A percentile compares a stretch with the other conserved stretches of the same genome.
Conservation (phyloP, 1,140 invertebrate genomes). For the Halictus rubicundus region DNA sequence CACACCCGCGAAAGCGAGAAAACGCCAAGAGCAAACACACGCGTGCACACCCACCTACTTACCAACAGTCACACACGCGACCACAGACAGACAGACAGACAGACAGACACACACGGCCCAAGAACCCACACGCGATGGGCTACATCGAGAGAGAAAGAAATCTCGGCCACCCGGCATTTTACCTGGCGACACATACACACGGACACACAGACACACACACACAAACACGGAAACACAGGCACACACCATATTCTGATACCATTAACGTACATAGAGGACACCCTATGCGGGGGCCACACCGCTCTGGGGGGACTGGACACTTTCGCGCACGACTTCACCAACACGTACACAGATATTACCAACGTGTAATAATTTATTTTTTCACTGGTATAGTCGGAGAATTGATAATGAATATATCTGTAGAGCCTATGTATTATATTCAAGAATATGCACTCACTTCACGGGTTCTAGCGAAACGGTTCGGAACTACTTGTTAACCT, state of each 20-base stretch:
- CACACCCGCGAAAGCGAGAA: constrained; percentile 31
- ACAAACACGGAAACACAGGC: constrained; percentile 22
- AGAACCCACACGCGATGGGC: not conserved
- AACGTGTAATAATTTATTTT: constrained; percentile 81
- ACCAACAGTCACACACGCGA: not conserved
- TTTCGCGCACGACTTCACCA: constrained; percentile 50
- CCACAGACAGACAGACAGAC: not conserved
- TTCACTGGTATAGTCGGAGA: constrained; percentile 80
- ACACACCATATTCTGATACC: no score
- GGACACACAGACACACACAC: constrained; percentile 17
- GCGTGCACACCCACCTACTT: not conserved
- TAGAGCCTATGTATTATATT: constrained; percentile 80
- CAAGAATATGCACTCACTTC: constrained; percentile 75
- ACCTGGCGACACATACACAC: constrained; percentile 31
- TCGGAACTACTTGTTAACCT: constrained; percentile 39
- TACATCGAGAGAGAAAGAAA: not conserved
- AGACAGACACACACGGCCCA: constrained; percentile 26
- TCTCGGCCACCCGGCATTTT: not conserved
- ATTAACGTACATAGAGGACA: no score
- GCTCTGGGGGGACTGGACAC: constrained; percentile 22
- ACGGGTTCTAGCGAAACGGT: constrained; percentile 69
- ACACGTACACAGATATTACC: constrained; percentile 75
- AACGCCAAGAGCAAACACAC: constrained; percentile 25
- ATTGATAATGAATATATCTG: constrained; percentile 78
- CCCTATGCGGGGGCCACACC: not conserved